Base-by-base conservation (phyloP, 2,113 vertebrate species). In the Spermophilus dauricus region DNA sequence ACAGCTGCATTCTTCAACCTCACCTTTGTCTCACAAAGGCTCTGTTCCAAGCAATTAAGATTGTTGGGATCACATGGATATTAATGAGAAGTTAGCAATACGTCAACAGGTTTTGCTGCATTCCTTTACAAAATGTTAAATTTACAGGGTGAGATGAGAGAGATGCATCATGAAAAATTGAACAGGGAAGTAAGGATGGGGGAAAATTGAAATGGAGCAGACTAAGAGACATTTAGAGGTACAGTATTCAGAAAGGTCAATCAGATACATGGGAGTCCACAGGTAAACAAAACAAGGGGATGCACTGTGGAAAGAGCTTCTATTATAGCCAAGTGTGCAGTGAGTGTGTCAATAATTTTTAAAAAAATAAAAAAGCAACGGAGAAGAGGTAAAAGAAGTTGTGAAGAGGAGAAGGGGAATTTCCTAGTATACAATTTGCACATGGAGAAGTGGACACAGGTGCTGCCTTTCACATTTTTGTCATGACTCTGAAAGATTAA, bases 1-100 rank as follows among this genome's bases (percentile, higher is more conserved):
- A 87, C 65, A 89, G 58, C 91, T 86, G 70, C 89, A 56, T 90
- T 96, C 96, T 96, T 98, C 26, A 18, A 10, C 86, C 95, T 98
- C 93, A 96, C 84, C 90, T 91, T 0, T 78, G 67, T 97, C 87
- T 95, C 56, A 58, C 12, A 81, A 53, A 87, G n/a, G 67, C 42
- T 89, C 97, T 83, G 9, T 94, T 86, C 78, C 30, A 42, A 94
- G 72, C 89, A 93, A 86, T 97, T 97, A 96, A 93, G 80, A 95
- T 85, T 91, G 42, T 58, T 76, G 30, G 80, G 77, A 69, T 88
- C 84, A 95, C 65, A 51, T 89, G 45, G 53, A 70, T 42, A 88
- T 42, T 75, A 93, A 65, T 75, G 88, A 76, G 48, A 91, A 96
- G 65, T 72, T 89, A 83, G 48, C 80, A 32, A 67, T 94, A 73